Evolutionary conservation across 2,888 invertebrate genomes (phyloP).

Genomic region (Rhamphomyia laevipes): DNA sequence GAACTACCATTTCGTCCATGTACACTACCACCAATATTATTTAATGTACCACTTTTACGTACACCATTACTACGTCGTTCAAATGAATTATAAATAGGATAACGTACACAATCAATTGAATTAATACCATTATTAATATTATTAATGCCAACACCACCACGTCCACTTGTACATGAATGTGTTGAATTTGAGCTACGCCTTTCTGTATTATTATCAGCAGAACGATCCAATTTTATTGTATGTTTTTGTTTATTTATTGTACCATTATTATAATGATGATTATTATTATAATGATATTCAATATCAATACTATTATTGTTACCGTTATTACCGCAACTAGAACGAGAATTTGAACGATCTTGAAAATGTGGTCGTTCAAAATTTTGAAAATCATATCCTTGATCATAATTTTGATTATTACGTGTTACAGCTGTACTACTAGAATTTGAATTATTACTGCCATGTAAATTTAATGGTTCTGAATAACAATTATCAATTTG

Average conservation of each 20-base stretch:
- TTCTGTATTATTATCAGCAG: conserved; percentile 28
- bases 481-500: conserved; percentile 35
- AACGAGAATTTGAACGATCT: conserved; percentile 6
- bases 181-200: conserved; percentile 33
- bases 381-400: conserved; percentile 42
- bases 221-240: conserved; percentile 22
- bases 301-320: conserved; percentile 5
- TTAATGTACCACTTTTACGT: conserved; percentile 34
- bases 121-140: conserved; percentile 6
- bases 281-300: background rate
- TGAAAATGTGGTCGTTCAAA: conserved; percentile 48
- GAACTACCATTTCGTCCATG: conserved; percentile 16
- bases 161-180: conserved; percentile 27
- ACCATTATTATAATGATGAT: conserved; percentile 13
- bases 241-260: conserved; percentile 17
- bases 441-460: background rate
- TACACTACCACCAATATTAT: conserved; percentile 24
- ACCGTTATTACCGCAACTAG: conserved; percentile 14
- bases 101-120: conserved; percentile 16
- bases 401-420: background rate
- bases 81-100: conserved; percentile 31
- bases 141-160: background rate
- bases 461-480: conserved; percentile 30
- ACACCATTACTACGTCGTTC: conserved; percentile 29
- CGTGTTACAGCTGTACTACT: conserved; percentile 26